Evolutionary conservation across 2,113 vertebrate genomes (phyloP).

Genomic region (Nanorana parkeri): DNA sequence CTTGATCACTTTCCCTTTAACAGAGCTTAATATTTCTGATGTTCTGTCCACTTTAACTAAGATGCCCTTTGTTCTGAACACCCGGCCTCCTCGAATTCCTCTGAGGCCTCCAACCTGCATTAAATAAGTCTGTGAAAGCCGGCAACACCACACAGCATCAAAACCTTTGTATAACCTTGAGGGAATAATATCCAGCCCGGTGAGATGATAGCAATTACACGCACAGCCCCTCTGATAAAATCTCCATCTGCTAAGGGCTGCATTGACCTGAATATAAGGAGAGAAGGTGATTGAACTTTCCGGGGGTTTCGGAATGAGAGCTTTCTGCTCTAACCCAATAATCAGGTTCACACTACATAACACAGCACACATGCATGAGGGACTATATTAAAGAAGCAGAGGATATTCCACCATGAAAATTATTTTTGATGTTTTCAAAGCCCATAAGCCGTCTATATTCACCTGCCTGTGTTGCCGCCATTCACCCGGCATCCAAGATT

Average conservation of each 20-base stretch:
- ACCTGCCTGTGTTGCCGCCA: too few species aligned
- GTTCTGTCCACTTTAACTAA: too few species aligned
- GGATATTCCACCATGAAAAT: too few species aligned
- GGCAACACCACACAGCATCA: not conserved
- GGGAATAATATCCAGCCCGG: conserved; percentile 10
- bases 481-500: too few species aligned
- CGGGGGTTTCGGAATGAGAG: conserved; percentile 15
- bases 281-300: conserved; percentile 42
- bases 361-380: too few species aligned
- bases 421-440: too few species aligned
- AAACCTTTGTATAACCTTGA: conserved; percentile 52
- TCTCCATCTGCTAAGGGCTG: conserved; percentile 45
- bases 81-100: not conserved
- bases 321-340: not conserved
- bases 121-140: conserved; percentile 22
- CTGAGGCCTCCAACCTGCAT: not conserved
- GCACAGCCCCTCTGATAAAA: conserved; percentile 32
- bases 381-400: too few species aligned
- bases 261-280: conserved; percentile 32
- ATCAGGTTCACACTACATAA: not conserved
- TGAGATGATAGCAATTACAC: conserved; percentile 36
- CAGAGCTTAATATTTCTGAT: too few species aligned
- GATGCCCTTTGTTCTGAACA: too few species aligned
- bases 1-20: too few species aligned
- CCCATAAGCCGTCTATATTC: too few species aligned